Conservation (phyloP, 2,797 vertebrate species). For the Salmo trutta region DNA sequence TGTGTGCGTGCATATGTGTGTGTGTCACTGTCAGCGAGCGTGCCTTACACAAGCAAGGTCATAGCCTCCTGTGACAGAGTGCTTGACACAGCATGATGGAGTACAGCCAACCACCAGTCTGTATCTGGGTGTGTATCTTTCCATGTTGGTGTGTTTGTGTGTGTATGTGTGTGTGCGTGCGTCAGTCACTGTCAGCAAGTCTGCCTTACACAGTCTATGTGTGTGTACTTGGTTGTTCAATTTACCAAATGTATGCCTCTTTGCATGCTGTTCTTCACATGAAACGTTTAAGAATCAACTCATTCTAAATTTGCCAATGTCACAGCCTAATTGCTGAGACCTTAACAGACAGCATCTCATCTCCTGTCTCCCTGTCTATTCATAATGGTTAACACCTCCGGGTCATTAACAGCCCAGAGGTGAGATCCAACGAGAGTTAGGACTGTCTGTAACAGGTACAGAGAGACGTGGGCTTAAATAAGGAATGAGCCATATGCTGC, state of each 20-base stretch:
- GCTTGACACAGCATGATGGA: slow-evolving; percentile 59
- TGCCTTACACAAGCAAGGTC: slow-evolving; percentile 39
- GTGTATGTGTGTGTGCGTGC: slow-evolving; percentile 10
- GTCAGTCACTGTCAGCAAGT: slow-evolving; percentile 19
- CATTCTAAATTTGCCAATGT: too few relatives aligned
- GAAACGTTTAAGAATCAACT: too few relatives aligned
- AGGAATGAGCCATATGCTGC: slow-evolving; percentile 68
- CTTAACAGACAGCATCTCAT: too few relatives aligned
- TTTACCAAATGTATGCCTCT: too few relatives aligned
- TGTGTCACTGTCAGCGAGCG: slow-evolving; percentile 21
- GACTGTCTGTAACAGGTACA: not conserved
- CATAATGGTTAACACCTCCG: slow-evolving; percentile 44
- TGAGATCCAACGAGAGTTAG: slow-evolving; percentile 36
- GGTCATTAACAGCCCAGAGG: slow-evolving; percentile 67
- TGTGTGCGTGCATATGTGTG: not conserved
- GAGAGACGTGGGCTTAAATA: slow-evolving; percentile 59
- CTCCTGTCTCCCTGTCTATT: not conserved
- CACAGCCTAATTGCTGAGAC: too few relatives aligned
- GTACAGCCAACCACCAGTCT: slow-evolving; percentile 30
- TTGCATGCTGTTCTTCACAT: too few relatives aligned
- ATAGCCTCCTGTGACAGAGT: slow-evolving; percentile 56
- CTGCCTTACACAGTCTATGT: not conserved
- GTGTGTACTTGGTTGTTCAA: slow-evolving; percentile 45
- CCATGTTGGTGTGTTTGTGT: slow-evolving; percentile 10
- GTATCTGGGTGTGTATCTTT: slow-evolving; percentile 18